Evolutionary conservation across 2,113 vertebrate species (phyloP), one percentile per base, ranked within the genome.

Genomic region (Coptodon bakossiorum): DNA sequence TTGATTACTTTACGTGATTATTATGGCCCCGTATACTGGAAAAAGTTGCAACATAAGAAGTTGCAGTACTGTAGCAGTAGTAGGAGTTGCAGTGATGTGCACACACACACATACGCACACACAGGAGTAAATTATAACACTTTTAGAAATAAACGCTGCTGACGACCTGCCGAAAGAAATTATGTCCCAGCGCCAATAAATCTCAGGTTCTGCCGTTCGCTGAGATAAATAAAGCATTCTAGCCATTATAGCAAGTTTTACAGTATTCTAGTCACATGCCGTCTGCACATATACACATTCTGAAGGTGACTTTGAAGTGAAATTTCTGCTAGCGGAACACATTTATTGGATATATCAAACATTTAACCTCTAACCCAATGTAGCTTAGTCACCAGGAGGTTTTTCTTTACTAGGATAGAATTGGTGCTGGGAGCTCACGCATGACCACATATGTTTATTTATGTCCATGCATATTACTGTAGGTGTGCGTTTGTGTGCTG

Each of bases 221-320:
- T 12, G 59, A 76, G 78, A 56, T 59, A 81, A 92, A 92, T 84
- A 83, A 85, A 84, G 88, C 79, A 48, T 38, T 85, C 86, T 29
- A 53, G 87, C 84, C 43, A 40, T 90, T 81, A 85, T 71, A 82
- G 48, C 48, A 19, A 31, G 53, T 88, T 91, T 86, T 81, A 88
- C 68, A 63, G 84, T 85, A 82, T 93, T 92, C 84, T 27, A 66
- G 66, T 85, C 86, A 68, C 82, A 84, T 56, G 81, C 76, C 78
- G 78, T 86, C 52, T 36, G 81, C 84, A 79, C 63, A 57, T 40
- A 61, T 59, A 22, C n/a, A 19, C 73, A 45, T 40, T 57, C 22
- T 68, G 81, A 91, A 93, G 88, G 93, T 93, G 90, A 93, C 92
- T 86, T 86, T 89, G 88, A 85, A 68, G 73, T 63, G n/a, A 79